A percentile compares a stretch with the other conserved stretches of the same genome.
Evolutionary conservation across 2,888 invertebrate genomes (phyloP).

Genomic region (Aphidius colemani): DNA sequence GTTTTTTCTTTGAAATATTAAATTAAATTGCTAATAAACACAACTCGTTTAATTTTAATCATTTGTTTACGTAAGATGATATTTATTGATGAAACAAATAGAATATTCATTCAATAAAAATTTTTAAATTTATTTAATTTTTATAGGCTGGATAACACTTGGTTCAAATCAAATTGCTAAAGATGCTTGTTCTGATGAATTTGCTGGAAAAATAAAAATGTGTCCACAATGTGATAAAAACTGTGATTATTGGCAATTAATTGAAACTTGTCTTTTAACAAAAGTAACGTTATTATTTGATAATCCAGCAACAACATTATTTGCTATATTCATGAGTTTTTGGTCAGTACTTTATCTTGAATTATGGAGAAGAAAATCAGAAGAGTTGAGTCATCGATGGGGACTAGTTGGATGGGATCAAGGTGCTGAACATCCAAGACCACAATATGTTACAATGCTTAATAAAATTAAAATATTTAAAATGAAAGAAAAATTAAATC

Average conservation of each 20-base stretch:
- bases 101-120: not conserved
- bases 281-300: constrained; percentile 80
- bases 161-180: constrained; percentile 39
- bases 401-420: constrained; percentile 77
- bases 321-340: constrained; percentile 81
- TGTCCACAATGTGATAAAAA: constrained; percentile 80
- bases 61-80: no score
- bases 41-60: no score
- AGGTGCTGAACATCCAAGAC: constrained; percentile 76
- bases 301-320: constrained; percentile 77
- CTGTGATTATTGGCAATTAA: constrained; percentile 77
- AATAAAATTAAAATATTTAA: constrained; percentile 27
- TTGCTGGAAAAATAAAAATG: constrained; percentile 65
- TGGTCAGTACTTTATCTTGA: constrained; percentile 83
- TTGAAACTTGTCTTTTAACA: constrained; percentile 73
- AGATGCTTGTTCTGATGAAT: constrained; percentile 43
- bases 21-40: not conserved
- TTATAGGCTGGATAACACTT: constrained; percentile 41
- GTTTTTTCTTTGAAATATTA: not conserved
- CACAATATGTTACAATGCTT: constrained; percentile 67
- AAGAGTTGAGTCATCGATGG: constrained; percentile 81
- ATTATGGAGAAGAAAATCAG: constrained; percentile 81
- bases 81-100: no score
- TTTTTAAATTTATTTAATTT: constrained; percentile 8
- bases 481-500: constrained; percentile 37